These are phyloP conservation scores for Polyodon spathula DNA, from an alignment of 2,113 vertebrate genomes.

Conservation along the genomic window DNA sequence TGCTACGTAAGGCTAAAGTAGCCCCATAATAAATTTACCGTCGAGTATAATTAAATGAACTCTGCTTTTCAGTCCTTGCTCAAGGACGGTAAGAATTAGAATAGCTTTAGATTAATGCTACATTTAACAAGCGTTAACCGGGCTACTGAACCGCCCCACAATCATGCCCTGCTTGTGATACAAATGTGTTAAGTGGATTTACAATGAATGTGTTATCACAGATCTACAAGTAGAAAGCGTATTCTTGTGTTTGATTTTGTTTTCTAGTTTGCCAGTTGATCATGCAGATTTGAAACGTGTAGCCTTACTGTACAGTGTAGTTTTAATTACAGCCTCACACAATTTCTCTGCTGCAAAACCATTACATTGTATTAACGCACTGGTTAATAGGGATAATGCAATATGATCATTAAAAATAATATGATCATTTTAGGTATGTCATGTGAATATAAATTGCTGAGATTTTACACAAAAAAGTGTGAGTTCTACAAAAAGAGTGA, in stretches of 20 bases:
- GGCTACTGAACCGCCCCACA: conserved; percentile 31
- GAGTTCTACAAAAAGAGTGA: no score
- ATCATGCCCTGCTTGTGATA: conserved; percentile 29
- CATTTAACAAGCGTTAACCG: conserved; percentile 36
- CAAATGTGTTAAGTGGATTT: conserved; percentile 24
- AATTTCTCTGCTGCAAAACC: no score
- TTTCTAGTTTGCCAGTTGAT: no score
- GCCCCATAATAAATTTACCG: conserved; percentile 27
- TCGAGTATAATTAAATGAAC: conserved; percentile 30
- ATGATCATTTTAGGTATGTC: no score
- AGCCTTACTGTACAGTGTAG: no score
- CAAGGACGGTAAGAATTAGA: conserved; percentile 40
- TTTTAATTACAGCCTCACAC: no score
- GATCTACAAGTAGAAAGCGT: conserved; percentile 15
- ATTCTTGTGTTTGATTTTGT: conserved; percentile 2
- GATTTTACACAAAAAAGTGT: no score
- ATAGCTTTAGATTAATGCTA: conserved; percentile 42
- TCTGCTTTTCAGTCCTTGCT: conserved; percentile 39
- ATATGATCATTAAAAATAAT: no score
- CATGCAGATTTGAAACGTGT: no score
- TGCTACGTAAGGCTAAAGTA: conserved; percentile 20
- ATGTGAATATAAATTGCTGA: no score
- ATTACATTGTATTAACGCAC: no score
- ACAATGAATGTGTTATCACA: conserved; percentile 30
- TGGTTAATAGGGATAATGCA: no score